Percentiles rank a stretch among this genome's conserved stretches.
phyloP scores from a whole-genome alignment of 2,888 invertebrate genomes.

The Colostygia pectinataria region DNA sequence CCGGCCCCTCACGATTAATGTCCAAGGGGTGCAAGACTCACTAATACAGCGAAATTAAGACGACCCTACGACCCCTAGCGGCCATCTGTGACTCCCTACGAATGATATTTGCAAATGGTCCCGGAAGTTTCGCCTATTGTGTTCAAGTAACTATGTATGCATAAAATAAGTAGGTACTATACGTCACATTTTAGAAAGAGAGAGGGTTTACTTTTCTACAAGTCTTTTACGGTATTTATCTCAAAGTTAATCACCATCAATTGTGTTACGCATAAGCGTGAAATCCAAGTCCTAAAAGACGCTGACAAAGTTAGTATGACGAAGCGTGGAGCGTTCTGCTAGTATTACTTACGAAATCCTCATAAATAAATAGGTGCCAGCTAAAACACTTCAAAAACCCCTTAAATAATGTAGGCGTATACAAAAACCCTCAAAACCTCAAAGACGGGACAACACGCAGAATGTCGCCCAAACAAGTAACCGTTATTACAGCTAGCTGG shows the following conservation, averaged over 20 bases:
- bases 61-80: constrained; percentile 71
- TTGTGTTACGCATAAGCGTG: too few relatives aligned
- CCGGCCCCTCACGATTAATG: constrained; percentile 76
- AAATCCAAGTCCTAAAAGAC: too few relatives aligned
- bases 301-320: too few relatives aligned
- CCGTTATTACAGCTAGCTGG: constrained; percentile 34
- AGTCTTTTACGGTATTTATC: too few relatives aligned
- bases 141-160: constrained; percentile 5
- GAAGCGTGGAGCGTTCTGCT: too few relatives aligned
- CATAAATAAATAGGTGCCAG: too few relatives aligned
- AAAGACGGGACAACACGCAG: constrained; percentile 28
- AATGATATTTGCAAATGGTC: constrained; percentile 45
- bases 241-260: too few relatives aligned
- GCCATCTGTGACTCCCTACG: constrained; percentile 64
- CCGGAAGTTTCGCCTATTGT: constrained; percentile 47
- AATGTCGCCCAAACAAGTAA: constrained; percentile 33
- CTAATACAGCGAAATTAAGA: constrained; percentile 79
- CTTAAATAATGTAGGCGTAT: background rate
- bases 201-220: too few relatives aligned
- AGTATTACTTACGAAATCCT: too few relatives aligned
- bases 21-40: constrained; percentile 74
- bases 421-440: constrained; percentile 24
- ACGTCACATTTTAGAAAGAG: too few relatives aligned
- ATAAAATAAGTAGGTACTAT: too few relatives aligned
- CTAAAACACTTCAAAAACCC: background rate